Base-by-base conservation (phyloP, 2,888 invertebrate species). In the Lasioglossum calceatum region DNA sequence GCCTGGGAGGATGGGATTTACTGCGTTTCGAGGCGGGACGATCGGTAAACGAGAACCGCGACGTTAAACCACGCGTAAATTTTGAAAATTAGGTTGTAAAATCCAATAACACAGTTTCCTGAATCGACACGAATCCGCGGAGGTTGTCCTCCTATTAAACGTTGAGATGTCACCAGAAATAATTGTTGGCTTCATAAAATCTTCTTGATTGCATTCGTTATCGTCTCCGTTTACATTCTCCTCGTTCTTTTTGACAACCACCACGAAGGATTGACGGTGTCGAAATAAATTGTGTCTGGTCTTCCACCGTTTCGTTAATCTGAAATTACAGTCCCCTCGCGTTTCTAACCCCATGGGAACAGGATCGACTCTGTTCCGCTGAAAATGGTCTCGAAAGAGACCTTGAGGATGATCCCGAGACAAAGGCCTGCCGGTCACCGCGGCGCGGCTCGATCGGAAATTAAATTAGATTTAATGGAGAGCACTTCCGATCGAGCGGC, bases 381-480 rank as follows among this genome's bases (percentile, higher is more conserved):
- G 39, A 39, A 39, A 42, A 70, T 42, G n/a, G 39, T 32, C 23
- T 4, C 23, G 23, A n/a, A 39, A 12, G 39, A 23, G 39, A n/a
- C 39, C 39, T 39, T 36, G 70, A 39, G 36, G 70, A 42, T 39
- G 39, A 70, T 70, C 39, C n/a, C 39, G 39, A 23, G 74, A 80
- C 70, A 80, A 82, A 74, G 36, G 23, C 12, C 42, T 19, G 23
- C 39, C 36, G 44, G 23, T 67, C 77, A 14, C 44, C 32, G 23
- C 8, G 27, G 16, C 42, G 23, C 23, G 54, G 23, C 54, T 10
- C 32, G 64, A 73, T 73, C 73, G 16, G 19, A 44, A 77, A 77
- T 84, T 73, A 77, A 85, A 79, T 79, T 79, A 71, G 54, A 58
- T 67, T 84, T 84, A 79, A 84, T 72, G 64, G 84, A 23, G 14